Base-by-base conservation (phyloP, 2,797 vertebrate genomes). In the Cetoscarus ocellatus region DNA sequence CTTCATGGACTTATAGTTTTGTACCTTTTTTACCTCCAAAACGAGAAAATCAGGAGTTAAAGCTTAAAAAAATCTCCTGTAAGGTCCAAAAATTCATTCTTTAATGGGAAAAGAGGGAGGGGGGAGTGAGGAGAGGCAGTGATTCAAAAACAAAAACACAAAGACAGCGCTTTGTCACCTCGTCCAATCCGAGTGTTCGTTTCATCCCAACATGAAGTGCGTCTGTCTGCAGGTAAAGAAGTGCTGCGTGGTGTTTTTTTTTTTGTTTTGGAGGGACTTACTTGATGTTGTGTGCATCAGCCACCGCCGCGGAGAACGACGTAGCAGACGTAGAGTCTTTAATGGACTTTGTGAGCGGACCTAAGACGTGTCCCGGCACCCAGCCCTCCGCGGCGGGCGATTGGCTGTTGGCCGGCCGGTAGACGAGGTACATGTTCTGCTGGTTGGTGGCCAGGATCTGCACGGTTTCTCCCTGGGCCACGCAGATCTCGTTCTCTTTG, bases 391-490 rank as follows among this genome's bases (percentile, higher is more conserved):
- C 98, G 0, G 97, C 97, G 0, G 98, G 98, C 3, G 97, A 98
- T 14, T 94, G 96, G 91, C 96, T 96, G 5, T 96, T 96, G 61
- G 97, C 97, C 0, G 96, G 95, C 68, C 98, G 96, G 93, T 95
- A 98, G 60, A 99, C 98, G 76, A 99, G 96, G 93, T 94, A 97
- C 97, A 99, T 98, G 92, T 98, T 99, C 94, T 99, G 98, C 94
- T 99, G 98, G 91, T 99, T 99, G 90, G 96, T 88, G 83, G 97
- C 96, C 83, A 99, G 95, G 88, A 99, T 94, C 83, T 99, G 98
- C 65, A 99, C 97, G 43, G 94, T 92, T 91, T 99, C 97, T 11
- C 98, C 98, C 88, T 98, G 96, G 67, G 93, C 94, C 80, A 99
- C 96, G 67, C 95, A 96, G 88, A 99, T 97, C 91, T 99, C 98